phyloP scores from a whole-genome alignment of 2,113 vertebrate species.

The Myxocyprinus asiaticus region DNA sequence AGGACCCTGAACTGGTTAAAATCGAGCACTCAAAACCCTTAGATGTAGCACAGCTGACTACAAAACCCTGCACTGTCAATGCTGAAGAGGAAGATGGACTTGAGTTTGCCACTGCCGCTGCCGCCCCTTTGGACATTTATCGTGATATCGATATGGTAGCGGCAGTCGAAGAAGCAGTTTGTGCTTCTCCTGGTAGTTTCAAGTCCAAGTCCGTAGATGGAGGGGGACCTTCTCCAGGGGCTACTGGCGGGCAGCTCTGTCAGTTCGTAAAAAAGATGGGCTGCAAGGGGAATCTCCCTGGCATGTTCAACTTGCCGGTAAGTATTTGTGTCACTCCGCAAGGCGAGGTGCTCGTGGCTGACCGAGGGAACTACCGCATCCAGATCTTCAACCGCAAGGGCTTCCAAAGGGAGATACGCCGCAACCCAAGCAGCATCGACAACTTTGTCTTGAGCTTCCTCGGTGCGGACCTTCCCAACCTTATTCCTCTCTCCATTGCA shows the following conservation, averaged over 20 bases:
- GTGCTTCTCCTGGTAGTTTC: conserved; percentile 76
- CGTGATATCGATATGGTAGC: conserved; percentile 79
- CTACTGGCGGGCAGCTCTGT: conserved; percentile 79
- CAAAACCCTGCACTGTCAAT: conserved; percentile 83
- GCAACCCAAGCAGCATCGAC: conserved; percentile 92
- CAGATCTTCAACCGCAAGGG: conserved; percentile 97
- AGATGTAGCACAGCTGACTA: conserved; percentile 85
- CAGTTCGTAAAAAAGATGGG: conserved; percentile 96
- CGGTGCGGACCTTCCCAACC: conserved; percentile 89
- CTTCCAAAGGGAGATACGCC: conserved; percentile 92
- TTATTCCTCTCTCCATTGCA: conserved; percentile 91
- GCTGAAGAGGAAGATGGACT: conserved; percentile 80
- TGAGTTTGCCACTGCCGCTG: conserved; percentile 58
- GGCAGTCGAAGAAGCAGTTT: conserved; percentile 72
- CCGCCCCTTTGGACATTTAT: conserved; percentile 68
- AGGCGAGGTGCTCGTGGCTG: conserved; percentile 92
- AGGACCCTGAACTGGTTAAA: conserved; percentile 87
- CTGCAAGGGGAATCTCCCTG: conserved; percentile 88
- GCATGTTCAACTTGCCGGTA: conserved; percentile 94
- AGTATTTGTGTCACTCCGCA: conserved; percentile 88
- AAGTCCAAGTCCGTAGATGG: conserved; percentile 82
- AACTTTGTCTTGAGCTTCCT: conserved; percentile 95
- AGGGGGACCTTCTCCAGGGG: conserved; percentile 61
- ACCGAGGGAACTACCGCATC: conserved; percentile 91
- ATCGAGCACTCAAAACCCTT: conserved; percentile 80